Evolutionary conservation across 2,113 vertebrate species (phyloP), one percentile per base, ranked within the genome.

Genomic region (Lagopus muta): DNA sequence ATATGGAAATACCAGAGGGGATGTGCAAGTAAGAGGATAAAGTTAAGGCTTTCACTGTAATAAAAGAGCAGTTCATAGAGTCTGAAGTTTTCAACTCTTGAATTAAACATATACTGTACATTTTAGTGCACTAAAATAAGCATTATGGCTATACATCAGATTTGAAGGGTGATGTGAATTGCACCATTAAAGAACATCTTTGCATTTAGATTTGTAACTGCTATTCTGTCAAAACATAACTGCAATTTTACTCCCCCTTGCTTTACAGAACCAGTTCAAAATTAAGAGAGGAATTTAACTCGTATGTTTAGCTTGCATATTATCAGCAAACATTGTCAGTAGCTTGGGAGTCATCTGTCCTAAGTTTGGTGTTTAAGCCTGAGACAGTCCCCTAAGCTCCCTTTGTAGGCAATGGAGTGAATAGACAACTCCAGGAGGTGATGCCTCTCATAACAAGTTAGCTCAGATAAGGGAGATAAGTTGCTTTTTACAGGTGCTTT

Each of bases 391-490:
- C 18, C 21, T 58, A 72, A 67, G 43, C 74, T 91, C 81, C 45
- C 7, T 74, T 94, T 84, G 38, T 34, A 84, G 78, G 42, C 83
- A 84, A 3, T 69, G 81, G 77, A 86, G 52, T 86, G 65, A 94
- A 86, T 11, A 91, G 87, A 65, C 34, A 87, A 6, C 48, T 91
- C 43, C n/a, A 62, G 71, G 79, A 88, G 54, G 75, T 15, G 30
- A 76, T 94, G 74, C 27, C 65, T 91, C 66, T 91, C 34, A 69
- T 2, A 10, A 71, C 69, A 87, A 93, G 43, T 87, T 82, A 87
- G 48, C 75, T 95, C 78, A 94, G 85, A 89, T 89, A 91, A 89
- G 36, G 54, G 66, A 91, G 71, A 94, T 94, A 85, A 94, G 94
- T 95, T 89, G 62, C 70, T 73, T 62, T 73, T 91, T 91, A 85